A percentile compares a stretch with the other conserved stretches of the same genome.
These are phyloP conservation scores for Leptinotarsa lineolata DNA, from an alignment of 1,140 invertebrate species.

Conservation along the genomic window DNA sequence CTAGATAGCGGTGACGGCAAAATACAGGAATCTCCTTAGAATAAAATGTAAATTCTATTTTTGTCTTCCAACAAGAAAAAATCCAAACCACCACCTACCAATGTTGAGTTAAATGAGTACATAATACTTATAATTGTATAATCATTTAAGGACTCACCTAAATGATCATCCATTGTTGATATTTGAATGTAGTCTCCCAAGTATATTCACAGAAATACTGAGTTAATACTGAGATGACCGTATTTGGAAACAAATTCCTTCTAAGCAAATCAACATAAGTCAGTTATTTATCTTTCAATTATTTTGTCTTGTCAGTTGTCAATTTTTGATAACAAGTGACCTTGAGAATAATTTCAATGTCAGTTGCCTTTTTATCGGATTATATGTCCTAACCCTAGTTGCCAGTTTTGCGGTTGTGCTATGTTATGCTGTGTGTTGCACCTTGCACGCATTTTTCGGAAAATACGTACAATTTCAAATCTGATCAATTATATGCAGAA, in stretches of 20 bases:
- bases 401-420: too few species aligned
- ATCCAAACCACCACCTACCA: neutral
- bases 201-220: neutral
- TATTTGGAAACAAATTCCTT: neutral
- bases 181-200: neutral
- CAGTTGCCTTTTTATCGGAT: too few species aligned
- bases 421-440: too few species aligned
- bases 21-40: neutral
- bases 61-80: neutral
- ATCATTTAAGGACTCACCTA: neutral
- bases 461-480: too few species aligned
- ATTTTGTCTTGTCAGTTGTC: too few species aligned
- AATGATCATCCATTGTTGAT: slow-evolving; percentile 23
- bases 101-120: too few species aligned
- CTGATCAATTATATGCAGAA: too few species aligned
- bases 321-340: neutral
- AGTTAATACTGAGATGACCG: neutral
- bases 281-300: too few species aligned
- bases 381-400: too few species aligned
- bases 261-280: neutral
- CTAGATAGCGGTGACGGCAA: neutral
- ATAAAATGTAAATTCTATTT: neutral
- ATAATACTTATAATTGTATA: too few species aligned
- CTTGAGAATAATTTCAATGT: neutral
- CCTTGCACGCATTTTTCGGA: too few species aligned